These are phyloP conservation scores for Neoitamus cyanurus DNA, from an alignment of 2,888 invertebrate species.

Conservation along the genomic window DNA sequence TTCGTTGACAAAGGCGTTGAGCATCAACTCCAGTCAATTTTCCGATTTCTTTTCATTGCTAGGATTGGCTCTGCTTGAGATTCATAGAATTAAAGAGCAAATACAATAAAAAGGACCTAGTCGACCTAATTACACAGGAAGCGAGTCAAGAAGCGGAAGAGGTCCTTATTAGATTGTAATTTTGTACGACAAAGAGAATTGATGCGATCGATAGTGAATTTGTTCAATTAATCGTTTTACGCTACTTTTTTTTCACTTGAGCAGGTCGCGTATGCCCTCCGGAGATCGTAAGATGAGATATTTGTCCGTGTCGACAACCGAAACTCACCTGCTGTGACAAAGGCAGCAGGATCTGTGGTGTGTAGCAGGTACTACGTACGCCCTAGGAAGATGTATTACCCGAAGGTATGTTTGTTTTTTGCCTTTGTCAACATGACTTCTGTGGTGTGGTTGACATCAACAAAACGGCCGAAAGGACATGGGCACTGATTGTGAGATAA, in stretches of 20 bases:
- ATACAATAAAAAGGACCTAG: background rate
- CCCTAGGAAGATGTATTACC: background rate
- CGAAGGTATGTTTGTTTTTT: background rate
- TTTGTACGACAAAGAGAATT: background rate
- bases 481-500: constrained; percentile 2
- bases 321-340: constrained; percentile 50
- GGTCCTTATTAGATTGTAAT: background rate
- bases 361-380: background rate
- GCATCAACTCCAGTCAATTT: background rate
- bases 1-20: constrained; percentile 48
- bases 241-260: constrained; percentile 30
- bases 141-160: constrained; percentile 29
- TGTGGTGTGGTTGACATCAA: constrained; percentile 28
- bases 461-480: background rate
- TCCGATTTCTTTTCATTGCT: background rate
- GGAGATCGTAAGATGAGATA: constrained; percentile 18
- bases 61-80: background rate
- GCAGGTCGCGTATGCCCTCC: background rate
- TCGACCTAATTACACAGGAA: constrained; percentile 15
- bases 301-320: constrained; percentile 36
- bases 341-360: background rate
- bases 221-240: constrained; percentile 21
- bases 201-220: background rate
- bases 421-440: constrained; percentile 27
- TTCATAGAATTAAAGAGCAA: background rate